phyloP scores from a whole-genome alignment of 2,888 invertebrate genomes.

The Argyra leucocephala region DNA sequence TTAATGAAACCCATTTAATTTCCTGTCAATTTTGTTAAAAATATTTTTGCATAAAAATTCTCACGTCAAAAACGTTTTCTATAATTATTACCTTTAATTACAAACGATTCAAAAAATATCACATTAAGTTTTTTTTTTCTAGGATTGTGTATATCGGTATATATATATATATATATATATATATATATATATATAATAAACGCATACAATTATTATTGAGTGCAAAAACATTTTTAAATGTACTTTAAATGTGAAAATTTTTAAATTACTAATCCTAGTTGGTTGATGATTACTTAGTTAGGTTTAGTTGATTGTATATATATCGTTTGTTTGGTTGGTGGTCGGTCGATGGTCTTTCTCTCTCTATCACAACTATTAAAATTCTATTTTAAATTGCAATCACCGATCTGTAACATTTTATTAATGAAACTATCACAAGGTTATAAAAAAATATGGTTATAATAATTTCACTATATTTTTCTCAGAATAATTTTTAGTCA shows the following conservation, averaged over 20 bases:
- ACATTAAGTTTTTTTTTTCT: too few species aligned
- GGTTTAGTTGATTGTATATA: not conserved
- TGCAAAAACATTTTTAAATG: too few species aligned
- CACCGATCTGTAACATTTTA: not conserved
- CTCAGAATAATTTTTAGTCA: not conserved
- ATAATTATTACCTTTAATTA: not conserved
- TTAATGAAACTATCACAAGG: not conserved
- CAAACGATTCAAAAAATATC: too few species aligned
- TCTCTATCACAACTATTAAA: too few species aligned
- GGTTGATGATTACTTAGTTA: not conserved
- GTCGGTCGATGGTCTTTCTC: not conserved
- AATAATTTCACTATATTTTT: not conserved
- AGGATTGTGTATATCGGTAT: too few species aligned
- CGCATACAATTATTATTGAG: too few species aligned
- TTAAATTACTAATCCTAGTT: too few species aligned
- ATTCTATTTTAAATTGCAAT: not conserved
- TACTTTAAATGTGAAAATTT: too few species aligned
- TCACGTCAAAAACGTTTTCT: not conserved
- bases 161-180: too few species aligned
- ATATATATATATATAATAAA: too few species aligned
- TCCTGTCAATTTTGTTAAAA: not conserved
- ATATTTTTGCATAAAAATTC: not conserved
- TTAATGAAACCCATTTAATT: not conserved
- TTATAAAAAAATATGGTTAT: not conserved
- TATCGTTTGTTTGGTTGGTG: too few species aligned